A percentile compares a stretch with the other conserved stretches of the same genome.
Conservation (phyloP, 2,888 invertebrate genomes). For the Actias luna region DNA sequence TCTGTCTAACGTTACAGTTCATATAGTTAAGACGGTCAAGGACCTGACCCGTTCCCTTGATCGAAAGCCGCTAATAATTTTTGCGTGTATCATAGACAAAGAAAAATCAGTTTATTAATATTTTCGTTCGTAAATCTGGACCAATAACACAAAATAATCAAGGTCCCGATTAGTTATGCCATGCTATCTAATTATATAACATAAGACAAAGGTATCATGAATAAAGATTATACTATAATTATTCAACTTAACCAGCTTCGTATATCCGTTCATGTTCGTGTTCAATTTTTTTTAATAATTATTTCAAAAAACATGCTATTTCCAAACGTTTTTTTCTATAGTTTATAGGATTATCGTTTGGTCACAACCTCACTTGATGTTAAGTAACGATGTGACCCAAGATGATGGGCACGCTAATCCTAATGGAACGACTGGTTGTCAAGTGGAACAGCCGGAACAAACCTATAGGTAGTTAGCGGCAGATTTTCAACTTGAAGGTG, state of each 20-base stretch:
- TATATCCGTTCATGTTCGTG: not conserved
- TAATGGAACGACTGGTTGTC: no score
- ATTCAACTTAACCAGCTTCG: not conserved
- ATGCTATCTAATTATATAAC: conserved; percentile 3
- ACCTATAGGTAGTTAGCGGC: no score
- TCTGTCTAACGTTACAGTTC: not conserved
- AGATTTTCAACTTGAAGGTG: no score
- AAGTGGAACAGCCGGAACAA: no score
- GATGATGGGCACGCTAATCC: no score
- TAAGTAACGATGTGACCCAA: no score
- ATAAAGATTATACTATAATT: not conserved
- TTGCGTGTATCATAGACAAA: not conserved
- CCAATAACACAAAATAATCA: not conserved
- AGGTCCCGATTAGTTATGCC: not conserved
- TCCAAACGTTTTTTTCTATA: no score
- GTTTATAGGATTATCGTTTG: no score
- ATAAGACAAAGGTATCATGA: not conserved
- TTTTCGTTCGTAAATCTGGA: not conserved
- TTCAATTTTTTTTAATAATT: not conserved
- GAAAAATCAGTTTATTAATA: not conserved
- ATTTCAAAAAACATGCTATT: no score
- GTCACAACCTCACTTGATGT: no score
- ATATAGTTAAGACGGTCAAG: not conserved
- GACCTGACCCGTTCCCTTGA: not conserved
- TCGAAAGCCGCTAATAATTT: not conserved